phyloP scores from a whole-genome alignment of 2,113 vertebrate genomes.

The Apistogramma diplotaenia region DNA sequence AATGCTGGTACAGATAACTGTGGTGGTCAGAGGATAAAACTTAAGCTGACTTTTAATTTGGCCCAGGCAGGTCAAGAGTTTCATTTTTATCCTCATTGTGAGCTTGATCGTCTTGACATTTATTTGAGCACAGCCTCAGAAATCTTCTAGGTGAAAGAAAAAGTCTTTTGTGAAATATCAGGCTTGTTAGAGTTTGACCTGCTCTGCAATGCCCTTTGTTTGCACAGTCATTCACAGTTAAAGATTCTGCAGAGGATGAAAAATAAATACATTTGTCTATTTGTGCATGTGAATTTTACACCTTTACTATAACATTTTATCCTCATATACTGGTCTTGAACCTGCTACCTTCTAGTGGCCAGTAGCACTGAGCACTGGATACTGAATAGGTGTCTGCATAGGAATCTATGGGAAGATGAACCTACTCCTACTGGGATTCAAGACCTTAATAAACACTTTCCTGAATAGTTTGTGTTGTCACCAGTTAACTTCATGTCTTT shows the following conservation, averaged over 20 bases:
- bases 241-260: not conserved
- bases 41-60: not conserved
- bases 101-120: not conserved
- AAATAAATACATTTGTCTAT: not conserved
- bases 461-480: not conserved
- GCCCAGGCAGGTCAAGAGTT: not conserved
- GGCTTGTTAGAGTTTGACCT: not conserved
- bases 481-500: too few species aligned
- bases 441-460: not conserved
- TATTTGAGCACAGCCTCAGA: not conserved
- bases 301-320: not conserved
- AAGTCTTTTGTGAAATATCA: not conserved
- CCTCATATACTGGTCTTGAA: not conserved
- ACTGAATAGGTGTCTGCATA: too few species aligned
- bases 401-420: not conserved
- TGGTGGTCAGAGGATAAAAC: not conserved
- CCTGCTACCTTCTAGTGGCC: not conserved
- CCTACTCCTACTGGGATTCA: not conserved
- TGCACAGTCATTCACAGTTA: not conserved
- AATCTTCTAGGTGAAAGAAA: not conserved
- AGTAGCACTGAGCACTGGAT: too few species aligned
- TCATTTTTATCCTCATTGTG: not conserved
- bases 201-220: not conserved
- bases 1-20: not conserved
- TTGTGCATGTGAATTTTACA: not conserved